Evolutionary conservation across 2,888 invertebrate genomes (phyloP), one percentile per base, ranked within the genome.

Genomic region (Athripsodes cinereus): DNA sequence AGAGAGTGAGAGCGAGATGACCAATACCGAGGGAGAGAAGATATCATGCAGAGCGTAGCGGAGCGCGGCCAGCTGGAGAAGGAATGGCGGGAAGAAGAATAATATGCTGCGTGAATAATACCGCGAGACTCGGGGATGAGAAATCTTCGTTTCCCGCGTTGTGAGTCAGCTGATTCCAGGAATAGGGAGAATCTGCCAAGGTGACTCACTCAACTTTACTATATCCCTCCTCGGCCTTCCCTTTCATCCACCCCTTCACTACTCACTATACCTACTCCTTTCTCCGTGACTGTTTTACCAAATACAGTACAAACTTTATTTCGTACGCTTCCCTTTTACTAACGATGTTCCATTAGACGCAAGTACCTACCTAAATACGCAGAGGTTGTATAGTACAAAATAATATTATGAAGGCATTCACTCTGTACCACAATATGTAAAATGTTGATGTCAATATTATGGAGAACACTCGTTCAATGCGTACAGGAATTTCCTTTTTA

Each of bases 141-240:
- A 18, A 26, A 50, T 50, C 22, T 50, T n/a, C 26, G 5, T 50
- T 19, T 52, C 57, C 48, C 57, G 57, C 47, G 35, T n/a, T 20
- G 52, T 61, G 61, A 61, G 48, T 61, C 61, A 61, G 52, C 51
- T 46, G 56, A 40, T 62, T 62, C 62, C 62, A 47, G 60, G 62
- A 62, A 62, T 40, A 35, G 58, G 62, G 62, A 40, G 40, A 40
- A 40, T 59, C 26, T 47, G 31, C 53, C 49, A 31, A 20, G 13
- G 31, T 19, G 22, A 18, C 26, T 51, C 49, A 51, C 52, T 40
- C 57, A 48, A 11, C 53, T 5, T 34, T 8, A 13, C 21, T 22
- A 26, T n/a, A n/a, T n/a, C n/a, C n/a, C n/a, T n/a, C n/a, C n/a
- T n/a, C n/a, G n/a, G n/a, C n/a, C n/a, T n/a, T n/a, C n/a, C n/a